Evolutionary conservation across 2,797 vertebrate genomes (phyloP).

Genomic region (Sciurus vulgaris): DNA sequence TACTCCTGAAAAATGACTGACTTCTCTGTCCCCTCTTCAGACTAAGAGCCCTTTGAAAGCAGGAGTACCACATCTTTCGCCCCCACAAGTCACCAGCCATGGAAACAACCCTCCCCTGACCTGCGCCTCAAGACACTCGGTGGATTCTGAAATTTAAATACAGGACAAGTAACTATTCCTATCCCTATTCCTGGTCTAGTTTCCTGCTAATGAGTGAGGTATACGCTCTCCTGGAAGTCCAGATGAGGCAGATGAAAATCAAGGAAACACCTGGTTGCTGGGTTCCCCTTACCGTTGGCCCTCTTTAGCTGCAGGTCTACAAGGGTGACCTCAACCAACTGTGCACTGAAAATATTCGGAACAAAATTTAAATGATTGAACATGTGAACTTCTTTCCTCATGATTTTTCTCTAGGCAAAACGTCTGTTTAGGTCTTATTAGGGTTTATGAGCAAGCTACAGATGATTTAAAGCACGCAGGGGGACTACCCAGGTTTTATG

Average conservation of each 20-base stretch:
- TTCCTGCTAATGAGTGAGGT: background rate
- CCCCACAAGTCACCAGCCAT: background rate
- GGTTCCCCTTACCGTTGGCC: too few relatives aligned
- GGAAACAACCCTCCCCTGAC: background rate
- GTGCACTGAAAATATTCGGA: background rate
- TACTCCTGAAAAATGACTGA: rapidly evolving
- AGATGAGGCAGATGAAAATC: background rate
- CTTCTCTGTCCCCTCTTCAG: background rate
- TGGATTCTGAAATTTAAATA: background rate
- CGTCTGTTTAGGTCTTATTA: background rate
- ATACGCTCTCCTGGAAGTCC: background rate
- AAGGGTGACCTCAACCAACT: background rate
- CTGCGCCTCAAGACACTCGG: background rate
- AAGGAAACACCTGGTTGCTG: background rate
- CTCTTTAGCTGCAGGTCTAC: background rate
- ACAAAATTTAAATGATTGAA: background rate
- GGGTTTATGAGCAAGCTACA: background rate
- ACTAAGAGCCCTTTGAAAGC: background rate
- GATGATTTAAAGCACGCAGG: background rate
- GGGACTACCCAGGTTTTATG: background rate
- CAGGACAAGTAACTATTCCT: background rate
- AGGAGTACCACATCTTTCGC: background rate
- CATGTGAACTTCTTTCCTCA: background rate
- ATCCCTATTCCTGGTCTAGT: background rate
- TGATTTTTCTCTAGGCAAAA: background rate